Base-by-base conservation (phyloP, 92 coral and sea anemone species). In the Heliopora coerulea region DNA sequence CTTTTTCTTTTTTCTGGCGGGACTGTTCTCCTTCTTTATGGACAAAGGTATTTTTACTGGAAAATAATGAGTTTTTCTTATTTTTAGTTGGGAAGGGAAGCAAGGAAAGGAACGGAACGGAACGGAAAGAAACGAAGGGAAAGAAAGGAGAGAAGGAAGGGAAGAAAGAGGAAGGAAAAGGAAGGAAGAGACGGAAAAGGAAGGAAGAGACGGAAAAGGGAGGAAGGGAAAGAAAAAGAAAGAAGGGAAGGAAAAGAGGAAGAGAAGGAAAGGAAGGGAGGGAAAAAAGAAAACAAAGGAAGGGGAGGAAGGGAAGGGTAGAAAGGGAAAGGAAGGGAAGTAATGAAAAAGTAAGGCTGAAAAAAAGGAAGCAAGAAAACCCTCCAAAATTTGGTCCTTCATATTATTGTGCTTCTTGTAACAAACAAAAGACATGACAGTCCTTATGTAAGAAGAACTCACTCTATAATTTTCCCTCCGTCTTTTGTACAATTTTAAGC, bases 1-100 rank as follows among this genome's bases (percentile, higher is more conserved):
- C 54, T 44, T 67, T 37, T 67, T 67, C 59, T 29, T 46, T 14
- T 11, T 67, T 44, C 41, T 67, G 11, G 25, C 74, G 23, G 74
- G 74, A 27, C 1, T 67, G 25, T 67, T 67, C 48, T 58, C 59
- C 0, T 46, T 44, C 31, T 15, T 67, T 34, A 6, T 67, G 74
- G 59, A 67, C 14, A 67, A 67, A 67, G 74, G 74, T 67, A 67
- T 11, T 25, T 24, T 8, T 28, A 12, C 2, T 8, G 62, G 62
- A 25, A 17, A 19, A 23, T 26, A 1, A 15, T 58, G 3, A 18
- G 7, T 12, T 18, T 1, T 9, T 21, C 15, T 58, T 1, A 37
- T 37, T n/a, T n/a, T n/a, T n/a, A n/a, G n/a, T n/a, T n/a, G n/a
- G n/a, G n/a, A n/a, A n/a, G n/a, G 42, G 42, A 37, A 11, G 42